Percentiles rank a stretch among this genome's conserved stretches.
Conservation (phyloP, 2,797 vertebrate genomes). For the Scleropages formosus region DNA sequence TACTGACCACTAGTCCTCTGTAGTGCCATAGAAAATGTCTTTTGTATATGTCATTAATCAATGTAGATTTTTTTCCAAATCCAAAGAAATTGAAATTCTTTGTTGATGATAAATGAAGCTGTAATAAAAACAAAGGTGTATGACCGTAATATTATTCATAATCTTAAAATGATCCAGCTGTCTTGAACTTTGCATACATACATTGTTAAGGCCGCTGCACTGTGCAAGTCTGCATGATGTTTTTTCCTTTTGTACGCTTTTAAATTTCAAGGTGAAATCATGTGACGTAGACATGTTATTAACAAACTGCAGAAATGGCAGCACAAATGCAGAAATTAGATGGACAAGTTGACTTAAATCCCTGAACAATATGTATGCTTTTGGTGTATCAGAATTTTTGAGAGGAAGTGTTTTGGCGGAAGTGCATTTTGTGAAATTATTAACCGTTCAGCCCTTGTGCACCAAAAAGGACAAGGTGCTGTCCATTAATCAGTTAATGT, state of each 20-base stretch:
- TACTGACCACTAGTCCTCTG: conserved; percentile 19
- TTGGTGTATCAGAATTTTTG: not conserved
- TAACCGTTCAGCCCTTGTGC: not conserved
- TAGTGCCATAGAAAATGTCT: conserved; percentile 22
- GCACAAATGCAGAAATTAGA: too few relatives aligned
- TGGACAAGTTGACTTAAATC: too few relatives aligned
- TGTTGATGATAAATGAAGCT: conserved; percentile 24
- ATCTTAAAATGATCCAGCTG: not conserved
- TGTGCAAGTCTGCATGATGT: too few relatives aligned
- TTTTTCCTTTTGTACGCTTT: not conserved
- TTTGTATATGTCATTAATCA: conserved; percentile 29
- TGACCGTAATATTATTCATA: not conserved
- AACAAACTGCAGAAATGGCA: too few relatives aligned
- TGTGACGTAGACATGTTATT: too few relatives aligned
- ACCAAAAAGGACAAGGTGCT: not conserved
- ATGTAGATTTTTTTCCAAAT: conserved; percentile 31
- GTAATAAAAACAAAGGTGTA: conserved; percentile 28
- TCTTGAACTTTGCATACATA: too few relatives aligned
- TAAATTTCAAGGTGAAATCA: too few relatives aligned
- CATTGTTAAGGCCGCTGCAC: too few relatives aligned
- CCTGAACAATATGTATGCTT: too few relatives aligned
- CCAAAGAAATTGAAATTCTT: conserved; percentile 35
- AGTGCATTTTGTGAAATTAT: conserved; percentile 11
- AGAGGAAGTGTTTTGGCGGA: not conserved
- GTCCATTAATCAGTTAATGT: not conserved